phyloP scores from a whole-genome alignment of 2,113 vertebrate species.

The Eudyptes chrysolophus region DNA sequence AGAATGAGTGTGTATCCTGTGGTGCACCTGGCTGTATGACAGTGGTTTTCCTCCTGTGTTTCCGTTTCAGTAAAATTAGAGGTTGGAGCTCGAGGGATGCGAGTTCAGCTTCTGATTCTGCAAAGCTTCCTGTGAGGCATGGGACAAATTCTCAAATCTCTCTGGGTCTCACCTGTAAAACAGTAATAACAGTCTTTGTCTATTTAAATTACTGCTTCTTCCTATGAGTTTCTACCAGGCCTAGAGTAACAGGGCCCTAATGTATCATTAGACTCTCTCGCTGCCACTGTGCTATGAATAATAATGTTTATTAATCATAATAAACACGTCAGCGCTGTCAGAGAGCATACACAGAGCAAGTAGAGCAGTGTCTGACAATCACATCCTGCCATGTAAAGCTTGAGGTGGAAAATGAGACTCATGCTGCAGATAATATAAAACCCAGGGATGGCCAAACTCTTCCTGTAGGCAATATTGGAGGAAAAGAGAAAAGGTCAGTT shows the following conservation, averaged over 20 bases:
- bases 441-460: not conserved
- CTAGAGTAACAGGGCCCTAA: not conserved
- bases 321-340: not conserved
- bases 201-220: constrained; percentile 38
- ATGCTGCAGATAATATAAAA: not conserved
- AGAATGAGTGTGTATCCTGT: not conserved
- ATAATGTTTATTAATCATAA: constrained; percentile 43
- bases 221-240: not conserved
- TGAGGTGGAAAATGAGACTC: not conserved
- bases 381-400: not conserved
- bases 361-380: not conserved
- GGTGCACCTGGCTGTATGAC: not conserved
- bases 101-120: constrained; percentile 11
- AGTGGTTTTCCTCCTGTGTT: not conserved
- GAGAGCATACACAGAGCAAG: not conserved
- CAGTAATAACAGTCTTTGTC: not conserved
- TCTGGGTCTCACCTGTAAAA: constrained; percentile 26
- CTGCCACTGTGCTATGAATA: constrained; percentile 34
- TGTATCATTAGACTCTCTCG: constrained; percentile 11
- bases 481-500: not conserved
- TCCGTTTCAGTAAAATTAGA: not conserved
- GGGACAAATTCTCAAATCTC: not conserved
- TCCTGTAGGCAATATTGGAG: not conserved
- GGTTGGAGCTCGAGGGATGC: not conserved
- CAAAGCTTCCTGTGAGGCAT: not conserved